These are phyloP conservation scores for Percina caprodes DNA, from an alignment of 2,113 vertebrate genomes.

Conservation along the genomic window DNA sequence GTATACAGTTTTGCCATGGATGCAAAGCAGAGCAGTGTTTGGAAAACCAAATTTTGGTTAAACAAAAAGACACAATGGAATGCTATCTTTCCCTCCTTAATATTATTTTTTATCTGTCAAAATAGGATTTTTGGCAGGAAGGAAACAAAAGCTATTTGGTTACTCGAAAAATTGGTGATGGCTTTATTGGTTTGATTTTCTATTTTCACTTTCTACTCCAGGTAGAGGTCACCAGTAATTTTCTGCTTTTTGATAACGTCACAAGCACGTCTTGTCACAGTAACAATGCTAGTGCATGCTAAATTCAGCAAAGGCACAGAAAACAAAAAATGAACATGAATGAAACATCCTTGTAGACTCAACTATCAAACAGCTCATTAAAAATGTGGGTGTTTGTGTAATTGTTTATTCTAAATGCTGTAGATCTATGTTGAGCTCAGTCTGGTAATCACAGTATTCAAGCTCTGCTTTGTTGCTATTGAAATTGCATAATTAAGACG, in stretches of 20 bases:
- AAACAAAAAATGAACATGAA: background rate
- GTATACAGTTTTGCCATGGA: too few relatives aligned
- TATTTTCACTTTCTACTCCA: too few relatives aligned
- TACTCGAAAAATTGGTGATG: too few relatives aligned
- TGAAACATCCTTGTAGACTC: background rate
- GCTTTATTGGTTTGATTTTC: too few relatives aligned
- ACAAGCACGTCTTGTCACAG: too few relatives aligned
- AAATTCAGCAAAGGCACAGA: background rate
- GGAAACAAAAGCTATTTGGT: too few relatives aligned
- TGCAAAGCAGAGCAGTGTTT: too few relatives aligned
- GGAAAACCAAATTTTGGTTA: background rate
- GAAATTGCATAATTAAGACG: background rate
- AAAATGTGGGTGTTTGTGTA: background rate
- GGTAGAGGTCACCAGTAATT: too few relatives aligned
- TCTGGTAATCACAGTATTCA: background rate
- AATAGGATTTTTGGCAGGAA: too few relatives aligned
- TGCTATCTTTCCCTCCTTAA: background rate
- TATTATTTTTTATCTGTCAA: too few relatives aligned
- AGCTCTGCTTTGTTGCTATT: background rate
- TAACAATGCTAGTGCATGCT: too few relatives aligned
- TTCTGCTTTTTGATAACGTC: too few relatives aligned
- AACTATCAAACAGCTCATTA: background rate
- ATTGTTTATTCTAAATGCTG: background rate
- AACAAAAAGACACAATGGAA: background rate
- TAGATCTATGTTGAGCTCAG: background rate